Evolutionary conservation across 2,888 invertebrate species (phyloP).

Genomic region (Andrena trimmerana): DNA sequence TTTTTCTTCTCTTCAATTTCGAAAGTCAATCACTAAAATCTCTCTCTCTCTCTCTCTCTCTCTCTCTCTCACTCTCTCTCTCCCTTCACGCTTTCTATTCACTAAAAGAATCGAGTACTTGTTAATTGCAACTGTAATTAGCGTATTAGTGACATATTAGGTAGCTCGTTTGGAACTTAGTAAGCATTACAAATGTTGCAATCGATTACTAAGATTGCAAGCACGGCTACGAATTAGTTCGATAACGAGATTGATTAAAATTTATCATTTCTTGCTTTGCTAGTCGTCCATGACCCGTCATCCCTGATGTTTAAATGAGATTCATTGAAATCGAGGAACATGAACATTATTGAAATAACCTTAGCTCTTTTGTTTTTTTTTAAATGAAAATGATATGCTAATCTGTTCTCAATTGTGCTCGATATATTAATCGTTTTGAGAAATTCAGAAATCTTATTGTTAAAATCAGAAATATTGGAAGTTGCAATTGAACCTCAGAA

Average conservation of each 20-base stretch:
- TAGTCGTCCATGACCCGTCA: conserved; percentile 16
- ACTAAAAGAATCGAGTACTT: conserved; percentile 13
- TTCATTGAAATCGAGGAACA: background rate
- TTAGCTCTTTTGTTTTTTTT: background rate
- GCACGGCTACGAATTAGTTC: conserved; percentile 47
- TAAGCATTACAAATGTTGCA: conserved; percentile 30
- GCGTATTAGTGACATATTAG: conserved; percentile 9
- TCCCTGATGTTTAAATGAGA: background rate
- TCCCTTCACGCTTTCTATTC: conserved; percentile 7
- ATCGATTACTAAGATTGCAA: conserved; percentile 28
- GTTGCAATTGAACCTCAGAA: background rate
- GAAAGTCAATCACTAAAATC: background rate
- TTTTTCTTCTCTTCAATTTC: background rate
- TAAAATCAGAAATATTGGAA: background rate
- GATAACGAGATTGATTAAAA: background rate
- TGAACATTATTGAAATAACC: background rate
- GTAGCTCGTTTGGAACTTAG: conserved; percentile 22
- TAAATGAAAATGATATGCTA: background rate
- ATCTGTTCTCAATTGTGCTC: background rate
- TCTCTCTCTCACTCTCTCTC: conserved; percentile 5
- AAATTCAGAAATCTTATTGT: background rate
- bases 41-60: conserved; percentile 15
- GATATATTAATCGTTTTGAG: background rate
- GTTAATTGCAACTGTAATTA: conserved; percentile 49
- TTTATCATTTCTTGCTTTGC: conserved; percentile 23